Base-by-base conservation (phyloP, 2,888 invertebrate species). In the Xestia c-nigrum region DNA sequence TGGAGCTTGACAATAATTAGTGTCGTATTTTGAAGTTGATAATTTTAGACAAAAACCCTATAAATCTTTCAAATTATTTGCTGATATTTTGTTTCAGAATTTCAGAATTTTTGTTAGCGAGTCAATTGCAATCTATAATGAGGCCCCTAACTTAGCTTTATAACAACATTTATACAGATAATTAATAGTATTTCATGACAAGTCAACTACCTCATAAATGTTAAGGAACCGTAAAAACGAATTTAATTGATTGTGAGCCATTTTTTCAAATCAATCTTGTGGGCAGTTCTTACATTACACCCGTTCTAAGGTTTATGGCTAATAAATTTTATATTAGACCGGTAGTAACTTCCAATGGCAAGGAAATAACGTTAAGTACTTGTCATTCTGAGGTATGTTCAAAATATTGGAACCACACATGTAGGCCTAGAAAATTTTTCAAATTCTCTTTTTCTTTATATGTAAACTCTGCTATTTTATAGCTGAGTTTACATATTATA, bases 191-290 rank as follows among this genome's bases (percentile, higher is more conserved):
- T 24, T 79, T 50, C 80, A 90, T 88, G 90, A 89, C 80, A 47
- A 76, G 84, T 31, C 31, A 3, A 31, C 31, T 31, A 31, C 31
- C 85, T 84, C 31, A 43, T 78, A 68, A 75, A 81, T 76, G 85
- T 89, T 88, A 87, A 87, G 88, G 86, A 87, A 89, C 87, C 88
- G 89, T 94, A 94, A 94, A 94, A 94, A 90, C 85, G 88, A 90
- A 88, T 92, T 93, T 93, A 93, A 95, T 94, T 94, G 93, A 93
- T 93, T 93, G 89, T 87, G 84, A 86, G 84, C 85, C 85, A 86
- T 89, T 81, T 79, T 88, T 85, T 83, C 78, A 80, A 85, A 85
- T 89, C 83, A 87, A 88, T 89, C 87, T 81, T 87, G 76, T 87
- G 85, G 90, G 89, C 57, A 75, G 84, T 77, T 72, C 81, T 79